Base-by-base conservation (phyloP, 2,888 invertebrate species). In the Operophtera brumata region DNA sequence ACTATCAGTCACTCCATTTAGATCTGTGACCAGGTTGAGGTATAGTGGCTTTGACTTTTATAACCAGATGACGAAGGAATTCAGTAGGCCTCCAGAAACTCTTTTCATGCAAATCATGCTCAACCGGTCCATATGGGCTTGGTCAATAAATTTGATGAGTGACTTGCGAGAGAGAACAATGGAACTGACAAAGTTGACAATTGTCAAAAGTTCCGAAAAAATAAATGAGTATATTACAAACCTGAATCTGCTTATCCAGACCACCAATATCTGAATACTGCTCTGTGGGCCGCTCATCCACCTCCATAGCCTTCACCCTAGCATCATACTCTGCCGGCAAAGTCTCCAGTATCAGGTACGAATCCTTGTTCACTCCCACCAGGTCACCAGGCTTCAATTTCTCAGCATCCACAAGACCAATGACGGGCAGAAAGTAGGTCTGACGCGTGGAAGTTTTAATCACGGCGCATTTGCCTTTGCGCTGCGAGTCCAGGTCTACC, bases 181-280 rank as follows among this genome's bases (percentile, higher is more conserved):
- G n/a, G n/a, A n/a, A n/a, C n/a, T n/a, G n/a, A n/a, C n/a, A n/a
- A n/a, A n/a, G n/a, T n/a, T n/a, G n/a, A n/a, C n/a, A n/a, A n/a
- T n/a, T n/a, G n/a, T n/a, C n/a, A n/a, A n/a, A n/a, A n/a, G n/a
- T n/a, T n/a, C n/a, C n/a, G n/a, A n/a, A n/a, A n/a, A n/a, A n/a
- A n/a, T n/a, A n/a, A n/a, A n/a, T n/a, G n/a, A n/a, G 14, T 14
- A 6, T 7, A 32, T 11, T 35, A 28, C 8, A 30, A 30, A 90
- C 91, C 86, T 91, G 97, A 79, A 99, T 99, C 88, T 99, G 99
- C 87, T 99, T 99, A 78, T 99, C 99, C 62, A 99, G 90, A 10
- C 99, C 99, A 78, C 99, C 99, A 84, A 99, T 99, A 88, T 99
- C 99, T 6, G 98, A 98, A 87, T 99, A 99, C 82, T 99, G 99